Base-by-base conservation (phyloP, 2,113 vertebrate species). In the Lipotes vexillifer region DNA sequence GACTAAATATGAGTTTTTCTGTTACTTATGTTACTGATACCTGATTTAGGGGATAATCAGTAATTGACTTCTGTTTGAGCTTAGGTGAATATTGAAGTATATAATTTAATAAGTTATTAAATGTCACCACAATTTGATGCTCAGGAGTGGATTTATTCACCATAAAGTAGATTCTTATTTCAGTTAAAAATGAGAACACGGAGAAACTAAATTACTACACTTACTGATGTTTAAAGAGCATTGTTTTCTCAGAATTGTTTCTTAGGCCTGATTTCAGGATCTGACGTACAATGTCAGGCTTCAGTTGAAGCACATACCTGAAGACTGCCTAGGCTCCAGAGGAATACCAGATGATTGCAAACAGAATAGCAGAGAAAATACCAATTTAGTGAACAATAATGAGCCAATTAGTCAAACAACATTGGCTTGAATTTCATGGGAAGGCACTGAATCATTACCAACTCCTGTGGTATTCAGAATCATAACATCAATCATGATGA, bases 401-500 rank as follows among this genome's bases (percentile, higher is more conserved):
- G 71, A 97, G 77, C 90, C 90, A 97, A 15, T 97, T 92, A 97
- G 46, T 90, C 81, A 93, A 97, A 97, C 94, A 74, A 29, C 57
- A 80, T 78, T 80, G 97, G 90, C 71, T 59, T 97, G 46, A 82
- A 63, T 97, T 97, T 98, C 91, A 65, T 41, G 94, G 75, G 94
- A 97, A 98, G 93, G 97, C 96, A 96, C 88, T 89, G 10, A 89
- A 29, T 97, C 97, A 96, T 98, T 98, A 97, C 97, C 97, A 98
- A 98, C 93, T 90, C 90, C 92, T 97, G 66, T 36, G 91, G 97
- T 97, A 98, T 98, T 98, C 96, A 94, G 97, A 96, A 95, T 97
- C 98, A 97, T 97, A 98, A 96, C 98, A 98, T 98, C 98, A 98
- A 97, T 98, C 97, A 98, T 86, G 66, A 94, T 85, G 84, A 94